Conservation (phyloP, 2,113 vertebrate genomes). For the Mastomys natalensis region DNA sequence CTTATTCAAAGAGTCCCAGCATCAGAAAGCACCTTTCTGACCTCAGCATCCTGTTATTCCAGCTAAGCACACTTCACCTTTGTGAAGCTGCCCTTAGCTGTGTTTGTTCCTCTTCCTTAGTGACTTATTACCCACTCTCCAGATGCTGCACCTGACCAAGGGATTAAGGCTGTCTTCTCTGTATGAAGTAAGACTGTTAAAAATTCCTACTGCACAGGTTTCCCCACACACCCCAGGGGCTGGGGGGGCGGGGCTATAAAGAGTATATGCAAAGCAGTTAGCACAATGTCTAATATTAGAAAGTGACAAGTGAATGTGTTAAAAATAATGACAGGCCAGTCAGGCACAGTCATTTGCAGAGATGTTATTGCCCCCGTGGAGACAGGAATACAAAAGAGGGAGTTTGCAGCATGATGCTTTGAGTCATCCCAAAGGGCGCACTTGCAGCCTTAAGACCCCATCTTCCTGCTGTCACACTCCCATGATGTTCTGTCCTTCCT, state of each 20-base stretch:
- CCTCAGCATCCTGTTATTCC: neutral
- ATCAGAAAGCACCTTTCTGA: neutral
- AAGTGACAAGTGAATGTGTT: constrained; percentile 48
- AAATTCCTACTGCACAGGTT: neutral
- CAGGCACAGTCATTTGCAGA: constrained; percentile 32
- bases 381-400: neutral
- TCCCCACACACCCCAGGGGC: no score
- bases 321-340: constrained; percentile 13
- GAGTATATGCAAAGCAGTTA: constrained; percentile 25
- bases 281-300: constrained; percentile 48
- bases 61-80: neutral
- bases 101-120: neutral
- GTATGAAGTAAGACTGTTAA: constrained; percentile 1
- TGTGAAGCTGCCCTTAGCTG: neutral
- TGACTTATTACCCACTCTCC: neutral
- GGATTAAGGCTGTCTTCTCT: constrained; percentile 2
- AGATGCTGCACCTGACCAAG: neutral
- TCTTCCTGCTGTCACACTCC: constrained; percentile 2
- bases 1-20: neutral
- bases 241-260: neutral
- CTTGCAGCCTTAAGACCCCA: neutral
- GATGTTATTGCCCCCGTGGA: neutral
- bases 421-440: neutral
- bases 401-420: neutral
- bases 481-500: neutral